These are phyloP conservation scores for Tupaia chinensis DNA, from an alignment of 2,113 vertebrate species.

Conservation along the genomic window DNA sequence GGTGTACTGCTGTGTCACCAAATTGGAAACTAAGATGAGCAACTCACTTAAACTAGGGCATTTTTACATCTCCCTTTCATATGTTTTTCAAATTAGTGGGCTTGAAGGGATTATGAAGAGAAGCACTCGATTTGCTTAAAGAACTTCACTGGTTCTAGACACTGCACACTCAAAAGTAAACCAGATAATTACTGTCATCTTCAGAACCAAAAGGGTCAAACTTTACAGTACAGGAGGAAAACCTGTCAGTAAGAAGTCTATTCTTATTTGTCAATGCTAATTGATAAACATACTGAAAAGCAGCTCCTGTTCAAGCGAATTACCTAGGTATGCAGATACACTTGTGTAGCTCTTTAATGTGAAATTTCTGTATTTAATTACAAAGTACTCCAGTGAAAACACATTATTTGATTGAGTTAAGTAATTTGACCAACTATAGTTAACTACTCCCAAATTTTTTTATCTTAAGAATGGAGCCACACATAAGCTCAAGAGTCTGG, in stretches of 20 bases:
- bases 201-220: constrained; percentile 49
- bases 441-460: neutral
- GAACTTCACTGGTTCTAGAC: constrained; percentile 19
- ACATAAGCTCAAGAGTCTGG: neutral
- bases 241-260: neutral
- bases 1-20: constrained; percentile 33
- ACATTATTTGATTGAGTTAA: neutral
- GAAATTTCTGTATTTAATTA: neutral
- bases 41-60: neutral
- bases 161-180: constrained; percentile 49
- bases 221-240: neutral
- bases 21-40: neutral
- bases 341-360: neutral
- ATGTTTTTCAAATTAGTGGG: constrained; percentile 41
- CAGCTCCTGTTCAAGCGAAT: neutral
- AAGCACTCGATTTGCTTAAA: constrained; percentile 50
- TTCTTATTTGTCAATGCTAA: constrained; percentile 45
- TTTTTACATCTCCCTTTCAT: neutral
- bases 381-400: neutral
- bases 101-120: neutral
- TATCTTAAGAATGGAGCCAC: neutral
- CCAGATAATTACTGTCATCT: constrained; percentile 39
- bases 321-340: neutral
- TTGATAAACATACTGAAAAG: neutral
- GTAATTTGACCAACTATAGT: neutral